Evolutionary conservation across 2,797 vertebrate species (phyloP).

Genomic region (Channallabes apus): DNA sequence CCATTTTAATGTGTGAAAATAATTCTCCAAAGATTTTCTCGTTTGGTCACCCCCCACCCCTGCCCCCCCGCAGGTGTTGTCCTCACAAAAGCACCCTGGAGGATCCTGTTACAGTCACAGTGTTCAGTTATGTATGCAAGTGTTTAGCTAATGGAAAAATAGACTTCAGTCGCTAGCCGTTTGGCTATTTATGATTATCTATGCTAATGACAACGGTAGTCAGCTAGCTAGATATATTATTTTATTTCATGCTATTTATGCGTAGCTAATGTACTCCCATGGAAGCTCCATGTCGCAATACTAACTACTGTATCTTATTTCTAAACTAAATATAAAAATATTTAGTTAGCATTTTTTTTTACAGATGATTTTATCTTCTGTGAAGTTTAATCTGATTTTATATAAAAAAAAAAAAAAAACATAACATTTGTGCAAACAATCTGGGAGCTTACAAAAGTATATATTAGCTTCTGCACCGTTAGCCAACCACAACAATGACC

Average conservation of each 20-base stretch:
- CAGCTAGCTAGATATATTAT: neutral
- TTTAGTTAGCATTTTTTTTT: neutral
- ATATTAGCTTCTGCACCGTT: neutral
- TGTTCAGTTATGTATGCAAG: neutral
- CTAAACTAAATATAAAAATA: no score
- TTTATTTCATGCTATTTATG: neutral
- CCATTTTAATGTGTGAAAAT: slow-evolving; percentile 3
- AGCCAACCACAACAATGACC: neutral
- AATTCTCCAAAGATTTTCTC: neutral
- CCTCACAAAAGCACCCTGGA: no score
- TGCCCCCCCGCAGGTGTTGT: no score
- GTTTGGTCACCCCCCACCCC: neutral
- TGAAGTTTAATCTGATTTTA: neutral
- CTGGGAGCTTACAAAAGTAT: no score
- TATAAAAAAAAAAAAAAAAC: no score
- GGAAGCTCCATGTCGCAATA: neutral
- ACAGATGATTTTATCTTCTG: neutral
- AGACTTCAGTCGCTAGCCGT: neutral
- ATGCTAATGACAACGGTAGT: neutral
- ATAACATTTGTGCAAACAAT: no score
- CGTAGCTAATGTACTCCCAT: neutral
- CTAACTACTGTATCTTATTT: neutral
- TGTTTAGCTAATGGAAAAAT: neutral
- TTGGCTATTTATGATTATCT: neutral
- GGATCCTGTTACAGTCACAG: no score